phyloP scores from a whole-genome alignment of 2,113 vertebrate genomes.

The Laticauda laticaudata region DNA sequence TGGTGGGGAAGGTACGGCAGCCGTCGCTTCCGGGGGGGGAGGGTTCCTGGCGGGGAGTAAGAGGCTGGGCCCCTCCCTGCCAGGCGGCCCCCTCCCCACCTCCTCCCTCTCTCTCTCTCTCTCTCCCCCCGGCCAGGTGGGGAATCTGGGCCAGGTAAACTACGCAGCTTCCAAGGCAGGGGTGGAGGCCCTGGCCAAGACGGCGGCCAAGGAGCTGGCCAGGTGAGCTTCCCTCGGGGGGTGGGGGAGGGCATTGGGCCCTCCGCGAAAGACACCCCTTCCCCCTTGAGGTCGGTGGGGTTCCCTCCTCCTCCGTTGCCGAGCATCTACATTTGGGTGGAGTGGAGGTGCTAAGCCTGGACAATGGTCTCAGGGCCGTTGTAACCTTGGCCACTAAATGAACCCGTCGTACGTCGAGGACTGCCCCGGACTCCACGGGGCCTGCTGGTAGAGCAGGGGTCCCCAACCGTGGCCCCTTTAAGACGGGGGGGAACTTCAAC shows the following conservation, averaged over 20 bases:
- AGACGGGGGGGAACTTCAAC: no score
- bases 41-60: no score
- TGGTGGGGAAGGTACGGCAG: conserved; percentile 79
- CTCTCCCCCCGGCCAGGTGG: conserved; percentile 69
- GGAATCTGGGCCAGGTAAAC: conserved; percentile 84
- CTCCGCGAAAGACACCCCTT: no score
- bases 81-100: neutral
- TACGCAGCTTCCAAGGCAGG: conserved; percentile 86
- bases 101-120: no score
- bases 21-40: rapidly evolving
- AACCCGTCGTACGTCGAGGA: no score
- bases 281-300: no score
- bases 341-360: neutral
- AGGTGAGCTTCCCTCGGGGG: conserved; percentile 55
- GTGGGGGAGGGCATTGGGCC: neutral
- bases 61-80: neutral
- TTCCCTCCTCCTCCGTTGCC: neutral
- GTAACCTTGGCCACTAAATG: no score
- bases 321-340: no score
- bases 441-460: no score
- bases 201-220: conserved; percentile 81
- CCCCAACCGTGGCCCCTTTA: no score
- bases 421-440: no score
- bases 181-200: conserved; percentile 81
- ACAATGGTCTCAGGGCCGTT: neutral